phyloP scores from a whole-genome alignment of 2,888 invertebrate species.

The Teleiodes luculella region DNA sequence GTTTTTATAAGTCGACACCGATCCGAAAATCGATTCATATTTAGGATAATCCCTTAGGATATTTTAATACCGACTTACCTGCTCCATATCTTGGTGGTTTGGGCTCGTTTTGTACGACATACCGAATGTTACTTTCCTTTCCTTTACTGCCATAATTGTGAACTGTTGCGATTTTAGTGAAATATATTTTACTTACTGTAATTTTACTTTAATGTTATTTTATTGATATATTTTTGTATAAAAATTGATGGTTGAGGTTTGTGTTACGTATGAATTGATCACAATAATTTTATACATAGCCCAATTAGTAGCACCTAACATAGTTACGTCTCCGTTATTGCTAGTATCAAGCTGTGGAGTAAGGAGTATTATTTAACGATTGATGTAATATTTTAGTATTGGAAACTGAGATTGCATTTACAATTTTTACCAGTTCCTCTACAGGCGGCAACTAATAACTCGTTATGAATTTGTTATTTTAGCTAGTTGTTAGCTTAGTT shows the following conservation, averaged over 20 bases:
- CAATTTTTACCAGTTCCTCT: too few species aligned
- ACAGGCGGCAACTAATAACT: too few species aligned
- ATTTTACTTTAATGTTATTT: constrained; percentile 38
- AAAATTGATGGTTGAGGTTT: constrained; percentile 36
- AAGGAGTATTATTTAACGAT: constrained; percentile 42
- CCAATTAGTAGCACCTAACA: constrained; percentile 25
- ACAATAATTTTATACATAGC: constrained; percentile 30
- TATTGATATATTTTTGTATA: constrained; percentile 46
- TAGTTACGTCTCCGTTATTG: constrained; percentile 17
- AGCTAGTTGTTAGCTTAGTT: too few species aligned
- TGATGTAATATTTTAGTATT: constrained; percentile 30
- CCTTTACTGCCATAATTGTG: constrained; percentile 27
- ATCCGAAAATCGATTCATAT: too few species aligned
- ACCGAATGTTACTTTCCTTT: constrained; percentile 22
- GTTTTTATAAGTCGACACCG: too few species aligned
- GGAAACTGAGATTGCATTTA: constrained; percentile 6
- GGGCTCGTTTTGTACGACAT: constrained; percentile 31
- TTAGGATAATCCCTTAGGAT: too few species aligned
- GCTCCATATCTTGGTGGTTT: constrained; percentile 48
- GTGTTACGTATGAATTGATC: constrained; percentile 36
- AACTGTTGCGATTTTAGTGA: constrained; percentile 37
- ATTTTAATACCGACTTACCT: constrained; percentile 30
- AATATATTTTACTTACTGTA: constrained; percentile 31
- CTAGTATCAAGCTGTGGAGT: constrained; percentile 48
- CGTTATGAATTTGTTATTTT: not conserved